A percentile compares a stretch with the other conserved stretches of the same genome.
Evolutionary conservation across 2,797 vertebrate genomes (phyloP).

Genomic region (Parambassis ranga): DNA sequence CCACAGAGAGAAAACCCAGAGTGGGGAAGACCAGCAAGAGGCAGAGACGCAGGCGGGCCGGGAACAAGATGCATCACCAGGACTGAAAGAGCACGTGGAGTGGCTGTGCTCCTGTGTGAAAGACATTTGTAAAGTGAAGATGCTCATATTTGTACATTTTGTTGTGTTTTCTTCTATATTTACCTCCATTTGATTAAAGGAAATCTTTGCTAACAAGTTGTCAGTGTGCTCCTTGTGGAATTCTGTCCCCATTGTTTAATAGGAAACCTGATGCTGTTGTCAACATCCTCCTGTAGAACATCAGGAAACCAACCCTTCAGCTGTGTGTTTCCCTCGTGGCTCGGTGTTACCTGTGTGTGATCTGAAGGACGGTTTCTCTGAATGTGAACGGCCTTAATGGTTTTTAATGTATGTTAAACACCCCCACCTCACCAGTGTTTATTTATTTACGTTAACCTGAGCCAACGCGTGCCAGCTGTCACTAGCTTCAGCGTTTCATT

Average conservation of each 20-base stretch:
- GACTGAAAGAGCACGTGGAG: slow-evolving; percentile 61
- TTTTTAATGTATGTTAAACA: slow-evolving; percentile 38
- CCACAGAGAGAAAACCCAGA: slow-evolving; percentile 70
- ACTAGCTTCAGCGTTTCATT: slow-evolving; percentile 60
- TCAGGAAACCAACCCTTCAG: slow-evolving; percentile 55
- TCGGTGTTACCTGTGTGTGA: slow-evolving; percentile 31
- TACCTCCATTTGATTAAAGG: slow-evolving; percentile 18
- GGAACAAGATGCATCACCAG: slow-evolving; percentile 56
- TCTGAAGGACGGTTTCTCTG: not conserved
- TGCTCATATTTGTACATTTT: slow-evolving; percentile 20
- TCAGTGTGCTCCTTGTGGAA: slow-evolving; percentile 18
- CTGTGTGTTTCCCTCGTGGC: slow-evolving; percentile 37
- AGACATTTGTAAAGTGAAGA: not conserved
- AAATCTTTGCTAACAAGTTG: slow-evolving; percentile 9
- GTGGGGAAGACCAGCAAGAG: slow-evolving; percentile 82
- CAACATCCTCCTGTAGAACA: slow-evolving; percentile 62
- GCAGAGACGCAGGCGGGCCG: slow-evolving; percentile 85
- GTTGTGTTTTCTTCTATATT: slow-evolving; percentile 25
- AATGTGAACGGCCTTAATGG: not conserved
- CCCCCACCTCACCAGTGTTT: slow-evolving; percentile 56
- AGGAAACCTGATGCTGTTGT: slow-evolving; percentile 55
- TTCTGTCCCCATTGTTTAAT: slow-evolving; percentile 51
- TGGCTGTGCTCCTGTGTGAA: not conserved
- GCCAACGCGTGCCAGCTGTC: slow-evolving; percentile 74
- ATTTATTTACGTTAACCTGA: slow-evolving; percentile 79